Base-by-base conservation (phyloP, 92 coral and sea anemone species). In the Muricea muricata region DNA sequence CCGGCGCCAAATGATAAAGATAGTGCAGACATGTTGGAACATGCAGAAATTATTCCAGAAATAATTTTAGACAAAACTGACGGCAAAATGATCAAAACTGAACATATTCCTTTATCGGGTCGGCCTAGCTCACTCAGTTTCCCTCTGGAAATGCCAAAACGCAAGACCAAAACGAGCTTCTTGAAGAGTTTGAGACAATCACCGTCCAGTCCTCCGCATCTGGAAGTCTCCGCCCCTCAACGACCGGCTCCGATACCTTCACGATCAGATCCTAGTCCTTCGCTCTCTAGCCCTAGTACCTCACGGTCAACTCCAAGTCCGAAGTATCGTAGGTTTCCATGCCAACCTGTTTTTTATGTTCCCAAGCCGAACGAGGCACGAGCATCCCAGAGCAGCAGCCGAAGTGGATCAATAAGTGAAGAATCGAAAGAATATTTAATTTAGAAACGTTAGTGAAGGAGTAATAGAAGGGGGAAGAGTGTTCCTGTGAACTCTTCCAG, bases 291-390 rank as follows among this genome's bases (percentile, higher is more conserved):
- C 4, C 37, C 70, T 21, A 63, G 35, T 63, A 10, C 65, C 7
- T 21, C 30, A 21, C 29, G 30, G 31, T n/a, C 26, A 35, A 42
- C 75, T 34, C 75, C 75, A 30, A 73, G 89, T 47, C 90, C 84
- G 37, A 88, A 85, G 74, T 75, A 85, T 21, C 82, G 80, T 34
- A 89, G 86, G 78, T 89, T 89, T 75, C 92, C 92, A 21, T 80
- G 80, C 40, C 89, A 80, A 76, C 92, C 92, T 3, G 87, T 89
- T 72, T 89, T 89, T 41, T 89, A 86, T 66, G 66, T 74, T 40
- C 92, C 92, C 6, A 15, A 80, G 14, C 83, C 25, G 5, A 73
- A 23, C 65, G 86, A 71, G 54, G 4, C 68, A 11, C 65, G 47
- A 30, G 13, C 28, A 39, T 26, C 34, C 4, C 26, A 67, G 23